Base-by-base conservation (phyloP, 2,797 vertebrate species). In the Epinephelus coioides region DNA sequence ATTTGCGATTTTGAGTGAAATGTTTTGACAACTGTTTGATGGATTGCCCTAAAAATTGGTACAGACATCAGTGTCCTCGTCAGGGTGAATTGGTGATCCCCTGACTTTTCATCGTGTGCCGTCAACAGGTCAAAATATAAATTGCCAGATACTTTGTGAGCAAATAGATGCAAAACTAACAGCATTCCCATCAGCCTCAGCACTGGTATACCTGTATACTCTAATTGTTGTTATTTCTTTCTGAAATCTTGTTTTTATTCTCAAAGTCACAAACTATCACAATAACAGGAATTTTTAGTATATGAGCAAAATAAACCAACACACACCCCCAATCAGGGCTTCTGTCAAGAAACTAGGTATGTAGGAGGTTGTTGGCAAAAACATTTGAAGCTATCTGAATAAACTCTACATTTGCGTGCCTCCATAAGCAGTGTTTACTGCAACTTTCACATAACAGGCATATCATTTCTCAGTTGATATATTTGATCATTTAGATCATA, bases 401-500 rank as follows among this genome's bases (percentile, higher is more conserved):
- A 61, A 69, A 53, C 6, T 59, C 46, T 38, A 38, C 1, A 38
- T 63, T 25, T 63, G 0, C 38, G 25, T 71, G n/a, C 34, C 12
- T 68, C 44, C 4, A 54, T 59, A 19, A 43, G 11, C 49, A 50
- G 25, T 50, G 61, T 79, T 75, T 62, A 50, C 18, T 61, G n/a
- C 43, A 47, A 19, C 14, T 43, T 60, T 50, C 19, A 66, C 30
- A 43, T 49, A 65, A 27, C 17, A 53, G 18, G 18, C 12, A 63
- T 57, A n/a, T 12, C 23, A 27, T 17, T 27, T 18, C 14, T 40
- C 7, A 40, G 3, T 63, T 38, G 0, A 46, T 40, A 3, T 1
- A 50, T 3, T 30, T 30, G 14, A 50, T 69, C 25, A 51, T 53
- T 68, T 5, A 13, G 4, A 46, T 61, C 8, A 40, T 14, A 25